Evolutionary conservation across 2,113 vertebrate species (phyloP).

Genomic region (Nyctibius bracteatus): DNA sequence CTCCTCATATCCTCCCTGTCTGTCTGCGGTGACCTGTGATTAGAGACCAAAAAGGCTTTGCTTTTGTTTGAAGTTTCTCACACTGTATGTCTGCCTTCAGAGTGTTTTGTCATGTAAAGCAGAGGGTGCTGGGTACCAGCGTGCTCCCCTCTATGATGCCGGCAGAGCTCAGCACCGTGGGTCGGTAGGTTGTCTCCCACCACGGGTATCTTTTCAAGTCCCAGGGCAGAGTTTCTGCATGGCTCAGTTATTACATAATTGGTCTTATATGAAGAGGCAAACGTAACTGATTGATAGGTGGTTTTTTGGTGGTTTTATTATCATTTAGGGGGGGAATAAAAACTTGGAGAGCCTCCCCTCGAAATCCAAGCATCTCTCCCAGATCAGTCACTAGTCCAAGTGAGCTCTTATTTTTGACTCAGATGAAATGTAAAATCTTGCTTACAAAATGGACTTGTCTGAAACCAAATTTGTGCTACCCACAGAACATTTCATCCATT

Average conservation of each 20-base stretch:
- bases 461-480: background rate
- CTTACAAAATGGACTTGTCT: background rate
- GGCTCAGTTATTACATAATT: background rate
- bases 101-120: background rate
- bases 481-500: background rate
- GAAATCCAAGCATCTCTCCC: background rate
- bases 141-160: rapidly evolving
- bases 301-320: rapidly evolving
- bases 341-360: background rate
- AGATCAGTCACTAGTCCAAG: background rate
- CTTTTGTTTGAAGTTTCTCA: background rate
- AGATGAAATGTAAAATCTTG: background rate
- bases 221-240: background rate
- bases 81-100: background rate
- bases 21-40: background rate
- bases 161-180: background rate
- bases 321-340: background rate
- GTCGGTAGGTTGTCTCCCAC: rapidly evolving
- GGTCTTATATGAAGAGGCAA: background rate
- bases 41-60: background rate
- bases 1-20: rapidly evolving
- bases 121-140: background rate
- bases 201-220: background rate
- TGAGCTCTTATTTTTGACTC: background rate
- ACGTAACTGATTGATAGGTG: background rate